A percentile compares a stretch with the other conserved stretches of the same genome.
These are phyloP conservation scores for Vesta saturnalis DNA, from an alignment of 2,888 invertebrate genomes.

Conservation along the genomic window DNA sequence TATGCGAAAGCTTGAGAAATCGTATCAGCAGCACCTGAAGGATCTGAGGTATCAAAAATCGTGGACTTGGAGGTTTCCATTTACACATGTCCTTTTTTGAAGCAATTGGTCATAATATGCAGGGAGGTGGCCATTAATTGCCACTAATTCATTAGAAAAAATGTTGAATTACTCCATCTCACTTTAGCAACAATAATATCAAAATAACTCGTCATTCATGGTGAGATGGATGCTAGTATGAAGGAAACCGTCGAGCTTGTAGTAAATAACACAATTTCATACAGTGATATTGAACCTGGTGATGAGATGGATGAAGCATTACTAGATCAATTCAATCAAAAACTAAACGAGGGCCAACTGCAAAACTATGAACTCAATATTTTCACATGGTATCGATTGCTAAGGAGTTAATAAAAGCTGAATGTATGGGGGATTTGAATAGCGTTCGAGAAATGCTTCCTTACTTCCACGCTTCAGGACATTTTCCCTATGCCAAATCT, in stretches of 20 bases:
- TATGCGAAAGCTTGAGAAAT: too few relatives aligned
- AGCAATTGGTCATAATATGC: constrained; percentile 58
- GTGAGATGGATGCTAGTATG: too few relatives aligned
- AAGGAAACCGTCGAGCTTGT: constrained; percentile 42
- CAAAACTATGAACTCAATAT: constrained; percentile 53
- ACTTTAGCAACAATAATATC: too few relatives aligned
- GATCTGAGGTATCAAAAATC: constrained; percentile 52
- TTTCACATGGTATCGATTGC: constrained; percentile 55
- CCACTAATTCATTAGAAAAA: constrained; percentile 48
- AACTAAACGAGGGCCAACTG: constrained; percentile 53
- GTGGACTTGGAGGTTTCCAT: too few relatives aligned
- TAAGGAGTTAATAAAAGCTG: constrained; percentile 57
- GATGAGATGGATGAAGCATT: too few relatives aligned
- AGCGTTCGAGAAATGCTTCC: too few relatives aligned
- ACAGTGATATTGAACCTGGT: too few relatives aligned
- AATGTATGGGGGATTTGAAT: constrained; percentile 58
- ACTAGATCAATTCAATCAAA: too few relatives aligned
- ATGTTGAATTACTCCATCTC: constrained; percentile 50
- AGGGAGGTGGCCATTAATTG: constrained; percentile 54
- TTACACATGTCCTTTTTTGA: constrained; percentile 51
- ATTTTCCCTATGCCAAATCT: too few relatives aligned
- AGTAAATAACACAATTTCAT: constrained; percentile 47
- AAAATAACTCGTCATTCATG: constrained; percentile 51
- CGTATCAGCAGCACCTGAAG: too few relatives aligned
- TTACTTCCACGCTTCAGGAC: too few relatives aligned